Base-by-base conservation (phyloP, 2,113 vertebrate genomes). In the Misgurnus mizolepis region DNA sequence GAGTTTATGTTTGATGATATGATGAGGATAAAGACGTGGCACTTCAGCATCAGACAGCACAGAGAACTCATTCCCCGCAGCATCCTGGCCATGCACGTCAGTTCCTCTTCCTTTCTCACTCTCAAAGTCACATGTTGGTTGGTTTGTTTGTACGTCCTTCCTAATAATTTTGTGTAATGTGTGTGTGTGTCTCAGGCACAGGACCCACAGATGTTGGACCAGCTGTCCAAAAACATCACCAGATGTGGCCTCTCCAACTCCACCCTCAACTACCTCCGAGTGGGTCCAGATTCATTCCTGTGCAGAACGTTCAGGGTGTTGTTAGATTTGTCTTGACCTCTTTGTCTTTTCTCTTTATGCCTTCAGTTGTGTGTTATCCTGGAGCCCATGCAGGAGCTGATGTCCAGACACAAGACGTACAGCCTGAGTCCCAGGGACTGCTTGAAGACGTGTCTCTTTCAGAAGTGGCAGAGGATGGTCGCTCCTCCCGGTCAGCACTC, bases 11-110 rank as follows among this genome's bases (percentile, higher is more conserved):
- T 99, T 22, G 98, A 99, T 2, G 98, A 99, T 91, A 99, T 99
- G 97, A 99, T 99, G 98, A 94, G 98, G 91, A 99, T 99, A 94
- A 99, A 99, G 92, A 99, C 98, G 0, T 99, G 98, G 98, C 98
- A 99, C 88, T 99, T 99, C 94, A 99, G 97, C 90, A 98, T 99
- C 92, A 94, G 98, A 87, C 98, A 99, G 90, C 98, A 99, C 91
- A 93, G 97, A 89, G 98, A 99, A 81, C 96, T 99, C 78, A 95
- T 99, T 69, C 97, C 98, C 7, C 95, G 98, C 88, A 99, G 97
- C 92, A 98, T 99, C 91, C 94, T 99, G 86, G 98, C 98, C 90
- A 98, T 99, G 97, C 97, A 99, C 82, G 96, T 97, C 84, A 95
- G 90, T 93, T 27, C 55, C 60, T 65, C 34, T 10, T 45, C 41